Evolutionary conservation across 1,140 invertebrate species (phyloP), one percentile per base, ranked within the genome.

Genomic region (Drosophila triauraria): DNA sequence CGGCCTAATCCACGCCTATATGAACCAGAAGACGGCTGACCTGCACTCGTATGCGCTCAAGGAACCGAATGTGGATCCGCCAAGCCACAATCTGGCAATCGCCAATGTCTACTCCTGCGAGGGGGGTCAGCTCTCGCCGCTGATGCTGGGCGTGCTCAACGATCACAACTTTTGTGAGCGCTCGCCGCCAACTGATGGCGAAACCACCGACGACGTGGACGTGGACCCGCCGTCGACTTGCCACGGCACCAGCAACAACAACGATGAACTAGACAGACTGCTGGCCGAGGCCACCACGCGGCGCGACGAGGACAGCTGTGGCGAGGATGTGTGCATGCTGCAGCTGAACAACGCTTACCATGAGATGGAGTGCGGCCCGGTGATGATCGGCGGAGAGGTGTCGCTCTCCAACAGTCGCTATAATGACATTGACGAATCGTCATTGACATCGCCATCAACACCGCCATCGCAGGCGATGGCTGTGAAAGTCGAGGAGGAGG

Each of bases 31-130:
- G 51, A 91, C 85, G 8, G 79, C 81, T 23, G 91, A 92, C 54
- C 63, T 92, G 47, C 91, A 92, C 48, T 92, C 91, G 23, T 92
- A 92, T 38, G 91, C 91, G 1, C 76, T 90, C 4, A 92, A 91
- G 56, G 86, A 91, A 20, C 82, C 85, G 12, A 88, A 88, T 46
- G 35, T 75, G 13, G n/a, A 61, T 30, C 44, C 43, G 42, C 48
- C 61, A 9, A 64, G 15, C 17, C 60, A 65, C 12, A 81, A 74
- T 17, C 20, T 79, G 62, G 64, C 82, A 20, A 79, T 86, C 17
- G 51, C 72, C 42, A 78, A n/a, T 38, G 75, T 78, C 13, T 78
- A 58, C n/a, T 78, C 75, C n/a, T 62, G 64, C 25, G 43, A 78
- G 1, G 43, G 61, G 46, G 40, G 56, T 13, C 53, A 68, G 12